Percentiles rank a stretch among this genome's conserved stretches.
Conservation (phyloP, 2,888 invertebrate genomes). For the Eupithecia exiguata region DNA sequence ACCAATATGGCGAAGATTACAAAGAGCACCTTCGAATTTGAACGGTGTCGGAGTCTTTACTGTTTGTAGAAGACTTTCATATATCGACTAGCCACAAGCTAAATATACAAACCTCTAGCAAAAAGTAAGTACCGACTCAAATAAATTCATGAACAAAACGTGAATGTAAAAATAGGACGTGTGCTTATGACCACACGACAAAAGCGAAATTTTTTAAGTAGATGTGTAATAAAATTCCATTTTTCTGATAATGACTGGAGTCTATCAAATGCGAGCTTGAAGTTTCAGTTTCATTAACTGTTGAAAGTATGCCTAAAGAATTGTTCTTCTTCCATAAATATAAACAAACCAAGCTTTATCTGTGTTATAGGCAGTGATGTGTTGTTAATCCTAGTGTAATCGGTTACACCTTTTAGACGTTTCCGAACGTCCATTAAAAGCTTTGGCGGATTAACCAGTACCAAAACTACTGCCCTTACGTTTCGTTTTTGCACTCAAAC, state of each 20-base stretch:
- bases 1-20: background rate
- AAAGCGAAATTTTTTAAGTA: background rate
- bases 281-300: background rate
- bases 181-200: background rate
- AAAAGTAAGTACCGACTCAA: too few relatives aligned
- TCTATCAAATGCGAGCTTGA: background rate
- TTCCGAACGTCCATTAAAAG: constrained; percentile 75
- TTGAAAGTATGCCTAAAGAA: background rate
- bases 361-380: constrained; percentile 35
- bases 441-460: constrained; percentile 68
- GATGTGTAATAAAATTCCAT: background rate
- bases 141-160: background rate
- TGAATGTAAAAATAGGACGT: background rate
- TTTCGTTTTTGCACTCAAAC: constrained; percentile 58
- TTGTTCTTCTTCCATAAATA: background rate
- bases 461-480: constrained; percentile 51
- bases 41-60: background rate
- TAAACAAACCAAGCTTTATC: background rate
- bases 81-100: background rate
- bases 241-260: background rate
- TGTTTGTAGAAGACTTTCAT: background rate
- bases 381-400: constrained; percentile 47
- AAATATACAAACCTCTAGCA: background rate
- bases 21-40: background rate
- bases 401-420: constrained; percentile 67